Percentiles rank a stretch among this genome's conserved stretches.
Conservation (phyloP, 2,888 invertebrate genomes). For the Nemoura dubitans region DNA sequence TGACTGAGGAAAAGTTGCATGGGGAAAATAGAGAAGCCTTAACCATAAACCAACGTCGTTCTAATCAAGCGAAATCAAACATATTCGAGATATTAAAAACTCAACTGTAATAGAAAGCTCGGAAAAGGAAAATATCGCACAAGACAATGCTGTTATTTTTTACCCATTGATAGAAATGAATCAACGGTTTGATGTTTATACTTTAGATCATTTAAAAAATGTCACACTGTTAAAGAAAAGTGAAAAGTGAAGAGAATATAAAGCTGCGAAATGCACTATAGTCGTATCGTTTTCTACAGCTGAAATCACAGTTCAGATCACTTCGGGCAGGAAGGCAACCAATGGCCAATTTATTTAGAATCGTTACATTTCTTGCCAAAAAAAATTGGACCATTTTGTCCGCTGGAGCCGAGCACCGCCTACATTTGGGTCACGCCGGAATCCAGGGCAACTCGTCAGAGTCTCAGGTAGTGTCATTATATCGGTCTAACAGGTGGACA, state of each 20-base stretch:
- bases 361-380: neutral
- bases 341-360: neutral
- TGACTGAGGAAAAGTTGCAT: neutral
- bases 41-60: neutral
- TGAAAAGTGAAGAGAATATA: neutral
- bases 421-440: neutral
- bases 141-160: neutral
- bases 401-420: neutral
- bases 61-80: neutral
- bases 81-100: neutral
- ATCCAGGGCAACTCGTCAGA: neutral
- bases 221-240: neutral
- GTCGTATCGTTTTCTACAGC: too few species aligned
- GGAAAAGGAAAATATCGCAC: neutral
- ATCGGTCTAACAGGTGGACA: neutral
- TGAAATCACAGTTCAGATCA: neutral
- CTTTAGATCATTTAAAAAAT: neutral
- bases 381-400: neutral
- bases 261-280: too few species aligned
- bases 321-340: neutral
- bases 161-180: neutral
- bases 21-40: neutral
- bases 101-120: neutral
- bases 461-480: slow-evolving; percentile 5
- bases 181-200: neutral